Evolutionary conservation across 2,888 invertebrate genomes (phyloP), one percentile per base, ranked within the genome.

Genomic region (Oegoconia quadripuncta): DNA sequence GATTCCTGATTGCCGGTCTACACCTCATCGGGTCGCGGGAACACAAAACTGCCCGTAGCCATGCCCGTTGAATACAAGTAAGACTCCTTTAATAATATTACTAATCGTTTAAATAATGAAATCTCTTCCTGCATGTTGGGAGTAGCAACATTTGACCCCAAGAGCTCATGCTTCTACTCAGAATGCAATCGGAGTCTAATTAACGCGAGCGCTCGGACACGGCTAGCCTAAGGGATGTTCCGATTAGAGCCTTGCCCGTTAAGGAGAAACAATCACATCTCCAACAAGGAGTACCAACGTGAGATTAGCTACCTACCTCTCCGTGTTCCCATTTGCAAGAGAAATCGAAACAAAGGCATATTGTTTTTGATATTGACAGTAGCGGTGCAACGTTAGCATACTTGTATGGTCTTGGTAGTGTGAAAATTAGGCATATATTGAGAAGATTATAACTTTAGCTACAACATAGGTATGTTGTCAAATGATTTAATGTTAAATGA

Each of bases 201-300:
- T 84, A 84, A 77, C 76, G 77, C 75, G 64, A 55, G 54, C 55
- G 58, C 66, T 65, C 63, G 63, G 66, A 73, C 74, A 71, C 63
- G 68, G 71, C 55, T 54, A 64, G 64, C 66, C 64, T 64, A 65
- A 73, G 80, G n/a, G 82, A 84, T 84, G 82, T 80, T 67, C 72
- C 75, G 81, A 83, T 83, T 82, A 82, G 67, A 76, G 52, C 61
- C 59, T 59, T 54, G 68, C 82, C 83, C 65, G 74, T 78, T 87
- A 82, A 73, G 84, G 84, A 74, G 69, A 74, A 81, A 84, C 86
- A 86, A 84, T 86, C 82, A 83, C 79, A 76, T 75, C 69, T 76
- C 66, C 63, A 74, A 80, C 76, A 79, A 73, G 74, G 66, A 68
- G 71, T 72, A 70, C n/a, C n/a, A n/a, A n/a, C 64, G 57, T 64